These are phyloP conservation scores for Brachionus paranguensis DNA, from an alignment of 1,140 invertebrate genomes.

Conservation along the genomic window DNA sequence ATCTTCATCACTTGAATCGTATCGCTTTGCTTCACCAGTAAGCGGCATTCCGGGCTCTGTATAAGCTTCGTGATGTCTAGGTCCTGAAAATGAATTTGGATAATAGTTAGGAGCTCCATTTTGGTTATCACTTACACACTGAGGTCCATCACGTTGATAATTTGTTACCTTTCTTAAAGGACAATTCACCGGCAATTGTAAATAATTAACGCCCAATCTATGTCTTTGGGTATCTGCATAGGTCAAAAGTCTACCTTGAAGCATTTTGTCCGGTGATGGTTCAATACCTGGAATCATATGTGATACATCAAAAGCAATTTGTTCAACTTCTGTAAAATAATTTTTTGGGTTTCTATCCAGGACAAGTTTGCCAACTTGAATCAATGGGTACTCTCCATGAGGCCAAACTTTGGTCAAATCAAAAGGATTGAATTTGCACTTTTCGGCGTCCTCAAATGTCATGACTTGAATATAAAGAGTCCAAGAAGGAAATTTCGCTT, in stretches of 20 bases:
- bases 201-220: slow-evolving; percentile 82
- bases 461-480: slow-evolving; percentile 59
- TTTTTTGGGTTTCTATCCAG: slow-evolving; percentile 67
- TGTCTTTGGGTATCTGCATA: slow-evolving; percentile 91
- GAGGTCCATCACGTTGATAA: slow-evolving; percentile 79
- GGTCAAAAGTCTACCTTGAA: slow-evolving; percentile 80
- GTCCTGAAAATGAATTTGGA: slow-evolving; percentile 87
- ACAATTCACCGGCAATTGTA: slow-evolving; percentile 90
- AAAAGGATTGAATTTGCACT: slow-evolving; percentile 54
- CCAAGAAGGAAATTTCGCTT: slow-evolving; percentile 74
- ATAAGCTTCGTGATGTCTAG: slow-evolving; percentile 51
- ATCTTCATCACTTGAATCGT: slow-evolving; percentile 1
- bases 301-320: slow-evolving; percentile 83
- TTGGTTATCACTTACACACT: slow-evolving; percentile 53
- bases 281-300: slow-evolving; percentile 81
- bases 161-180: slow-evolving; percentile 66
- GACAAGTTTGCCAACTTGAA: slow-evolving; percentile 80
- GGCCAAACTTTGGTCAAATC: slow-evolving; percentile 67
- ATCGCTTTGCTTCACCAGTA: neutral
- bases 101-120: slow-evolving; percentile 82
- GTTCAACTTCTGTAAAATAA: slow-evolving; percentile 88
- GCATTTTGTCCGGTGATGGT: slow-evolving; percentile 79
- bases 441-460: slow-evolving; percentile 60
- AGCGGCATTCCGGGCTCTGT: neutral
- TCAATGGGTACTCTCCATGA: slow-evolving; percentile 79